These are phyloP conservation scores for Hydrophis major DNA, from an alignment of 2,797 vertebrate genomes.

Conservation along the genomic window DNA sequence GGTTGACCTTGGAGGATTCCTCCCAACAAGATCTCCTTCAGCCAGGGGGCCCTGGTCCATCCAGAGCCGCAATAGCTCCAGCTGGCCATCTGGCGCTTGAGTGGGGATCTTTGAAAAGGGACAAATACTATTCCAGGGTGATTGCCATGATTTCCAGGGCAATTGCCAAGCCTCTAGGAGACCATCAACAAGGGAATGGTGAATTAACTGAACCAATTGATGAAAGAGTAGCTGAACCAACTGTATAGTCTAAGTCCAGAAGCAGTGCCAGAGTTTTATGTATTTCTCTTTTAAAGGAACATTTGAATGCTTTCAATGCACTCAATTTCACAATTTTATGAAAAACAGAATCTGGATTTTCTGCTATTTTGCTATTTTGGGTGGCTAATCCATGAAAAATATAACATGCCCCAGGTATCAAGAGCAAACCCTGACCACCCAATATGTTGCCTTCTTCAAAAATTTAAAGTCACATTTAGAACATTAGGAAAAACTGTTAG, in stretches of 20 bases:
- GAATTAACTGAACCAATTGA: background rate
- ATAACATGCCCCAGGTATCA: background rate
- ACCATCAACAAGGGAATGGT: background rate
- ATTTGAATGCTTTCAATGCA: background rate
- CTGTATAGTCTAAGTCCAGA: background rate
- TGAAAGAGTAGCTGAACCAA: background rate
- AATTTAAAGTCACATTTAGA: background rate
- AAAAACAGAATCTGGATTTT: background rate
- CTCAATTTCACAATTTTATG: background rate
- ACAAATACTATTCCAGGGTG: too few species aligned
- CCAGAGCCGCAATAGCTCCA: too few species aligned
- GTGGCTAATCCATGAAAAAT: background rate
- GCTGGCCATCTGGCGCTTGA: too few species aligned
- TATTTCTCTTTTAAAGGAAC: background rate
- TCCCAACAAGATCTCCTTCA: too few species aligned
- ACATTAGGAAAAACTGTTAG: slow-evolving; percentile 53
- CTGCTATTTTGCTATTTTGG: background rate
- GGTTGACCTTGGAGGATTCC: too few species aligned
- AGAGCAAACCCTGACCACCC: background rate
- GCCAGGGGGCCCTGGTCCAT: too few species aligned
- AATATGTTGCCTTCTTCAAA: background rate
- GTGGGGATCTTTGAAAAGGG: too few species aligned
- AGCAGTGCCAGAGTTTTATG: background rate
- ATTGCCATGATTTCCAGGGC: too few species aligned
- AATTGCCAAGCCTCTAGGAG: too few species aligned